Conservation (phyloP, 2,113 vertebrate species). For the Chinchilla lanigera region DNA sequence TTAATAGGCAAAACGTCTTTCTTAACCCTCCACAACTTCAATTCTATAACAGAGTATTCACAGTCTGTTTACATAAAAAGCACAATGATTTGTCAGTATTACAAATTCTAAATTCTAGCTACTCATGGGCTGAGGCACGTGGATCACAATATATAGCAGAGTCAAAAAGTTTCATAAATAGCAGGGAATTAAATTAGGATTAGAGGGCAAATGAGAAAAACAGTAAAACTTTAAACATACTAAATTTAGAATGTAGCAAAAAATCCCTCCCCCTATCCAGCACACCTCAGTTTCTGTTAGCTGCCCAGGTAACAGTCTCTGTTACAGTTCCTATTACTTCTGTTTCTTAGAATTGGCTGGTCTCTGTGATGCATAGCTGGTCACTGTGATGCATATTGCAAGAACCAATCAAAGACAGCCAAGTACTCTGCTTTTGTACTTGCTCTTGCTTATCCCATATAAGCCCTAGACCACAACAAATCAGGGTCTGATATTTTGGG, state of each 20-base stretch:
- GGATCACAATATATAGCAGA: neutral
- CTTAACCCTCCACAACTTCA: neutral
- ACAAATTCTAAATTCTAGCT: neutral
- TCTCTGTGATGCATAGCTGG: neutral
- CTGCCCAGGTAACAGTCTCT: neutral
- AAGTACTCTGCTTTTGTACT: neutral
- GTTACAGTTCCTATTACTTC: neutral
- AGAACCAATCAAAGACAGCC: neutral
- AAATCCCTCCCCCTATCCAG: neutral
- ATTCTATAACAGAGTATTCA: neutral
- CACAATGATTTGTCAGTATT: neutral
- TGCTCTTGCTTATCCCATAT: neutral
- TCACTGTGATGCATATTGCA: neutral
- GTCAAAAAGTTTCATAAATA: neutral
- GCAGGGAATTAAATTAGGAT: neutral
- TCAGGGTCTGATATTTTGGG: neutral
- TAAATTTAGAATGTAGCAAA: neutral
- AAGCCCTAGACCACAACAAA: neutral
- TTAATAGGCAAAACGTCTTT: neutral
- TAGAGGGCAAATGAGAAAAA: neutral
- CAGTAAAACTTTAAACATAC: neutral
- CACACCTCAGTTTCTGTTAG: neutral
- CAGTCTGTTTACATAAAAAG: slow-evolving; percentile 32
- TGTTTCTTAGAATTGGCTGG: neutral
- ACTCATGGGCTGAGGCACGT: neutral